Evolutionary conservation across 2,888 invertebrate species (phyloP), one percentile per base, ranked within the genome.

Genomic region (Incurvaria masculella): DNA sequence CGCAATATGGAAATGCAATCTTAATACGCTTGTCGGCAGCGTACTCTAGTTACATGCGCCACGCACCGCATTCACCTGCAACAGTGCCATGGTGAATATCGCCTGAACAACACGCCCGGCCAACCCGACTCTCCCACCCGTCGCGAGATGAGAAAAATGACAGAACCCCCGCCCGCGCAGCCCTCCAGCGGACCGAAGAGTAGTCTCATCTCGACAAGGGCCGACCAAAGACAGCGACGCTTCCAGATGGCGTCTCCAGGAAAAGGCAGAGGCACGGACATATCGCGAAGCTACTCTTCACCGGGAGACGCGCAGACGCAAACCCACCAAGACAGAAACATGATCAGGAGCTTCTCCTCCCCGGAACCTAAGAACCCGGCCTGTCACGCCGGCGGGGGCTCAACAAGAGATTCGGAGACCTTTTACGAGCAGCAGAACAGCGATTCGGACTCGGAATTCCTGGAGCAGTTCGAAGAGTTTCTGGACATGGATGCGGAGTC

Each of bases 401-500:
- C 6, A 23, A 33, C 67, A 53, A 61, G 68, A 39, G 72, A 69
- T 56, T 70, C 69, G 1, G 75, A 73, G 52, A 68, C 69, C 0
- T 68, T 68, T 52, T 70, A 67, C 50, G 61, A 67, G 51, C 68
- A 69, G 2, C 72, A 74, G 0, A 64, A 70, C 54, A 67, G 62
- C 46, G 76, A 76, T 53, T 52, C 76, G 11, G 76, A 78, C 49
- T 69, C 72, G 1, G 78, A 78, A 57, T 62, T 72, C 18, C 75
- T 76, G 44, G 76, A 76, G 51, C 69, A 69, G 48, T 73, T 76
- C 38, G 73, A 74, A 49, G 75, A 75, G 48, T 68, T 76, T 20
- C 59, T 78, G n/a, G 76, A 78, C 52, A 72, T 75, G 33, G 76
- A 78, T 48, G 71, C 70, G 10, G 75, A 75, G 51, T 64, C 68